Evolutionary conservation across 1,140 invertebrate genomes (phyloP), one percentile per base, ranked within the genome.

Genomic region (Apis dorsata): DNA sequence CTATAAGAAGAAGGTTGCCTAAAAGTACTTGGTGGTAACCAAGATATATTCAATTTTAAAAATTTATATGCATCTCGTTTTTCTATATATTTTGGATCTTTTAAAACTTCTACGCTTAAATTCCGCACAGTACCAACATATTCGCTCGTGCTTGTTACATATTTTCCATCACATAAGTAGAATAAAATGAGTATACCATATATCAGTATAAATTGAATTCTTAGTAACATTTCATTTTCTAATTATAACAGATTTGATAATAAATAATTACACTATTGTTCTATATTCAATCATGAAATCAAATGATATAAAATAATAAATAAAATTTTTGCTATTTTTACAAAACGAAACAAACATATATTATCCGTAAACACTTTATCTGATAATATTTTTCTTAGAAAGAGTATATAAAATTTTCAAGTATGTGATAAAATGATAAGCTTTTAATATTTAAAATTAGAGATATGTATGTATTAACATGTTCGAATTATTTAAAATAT

Each of bases 11-110:
- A 84, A 44, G 89, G 86, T 49, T 65, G 66, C 63, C 24, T 87
- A 19, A n/a, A 62, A 5, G 3, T 71, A 13, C 59, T 57, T 13
- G 90, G 85, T 28, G 89, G 85, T 11, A 85, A 24, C 91, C 91
- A 91, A 10, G 91, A 91, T 49, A 91, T 44, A 57, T 91, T 91
- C 1, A 91, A 62, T 85, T 84, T 89, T 9, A 91, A 59, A 57
- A 60, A 79, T 13, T 81, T 82, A 5, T 73, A 34, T 12, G 34
- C n/a, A 63, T 75, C 49, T 12, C 77, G 15, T 11, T 1, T 53
- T 44, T 66, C n/a, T 28, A 51, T 13, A 60, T 84, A 69, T 49
- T 13, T 77, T 17, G 28, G 17, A 70, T 84, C 79, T 65, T 73
- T 59, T 19, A 85, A 24, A 57, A 73, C 72, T 15, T 63, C 13